Evolutionary conservation across 2,797 vertebrate species (phyloP), one percentile per base, ranked within the genome.

Genomic region (Psittacula echo): DNA sequence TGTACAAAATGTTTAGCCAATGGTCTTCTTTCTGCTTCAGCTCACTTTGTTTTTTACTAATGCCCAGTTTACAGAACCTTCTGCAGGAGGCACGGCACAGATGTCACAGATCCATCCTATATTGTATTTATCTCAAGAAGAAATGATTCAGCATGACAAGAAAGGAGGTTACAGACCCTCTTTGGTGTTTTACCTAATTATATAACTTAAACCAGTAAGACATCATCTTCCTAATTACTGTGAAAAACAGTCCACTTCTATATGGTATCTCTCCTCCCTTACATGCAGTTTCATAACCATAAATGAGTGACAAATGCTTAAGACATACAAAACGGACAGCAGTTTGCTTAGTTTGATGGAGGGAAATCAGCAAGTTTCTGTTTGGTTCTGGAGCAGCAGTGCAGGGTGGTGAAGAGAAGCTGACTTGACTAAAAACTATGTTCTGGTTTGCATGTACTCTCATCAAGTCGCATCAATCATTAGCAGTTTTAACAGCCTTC

Each of bases 241-340:
- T 12, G 45, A 78, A 82, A 83, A 72, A 53, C 5, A 86, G 5
- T 30, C 51, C 4, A 13, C 34, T 58, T 20, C 75, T 30, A 2
- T 0, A 54, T 4, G 5, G 50, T 37, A 77, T 34, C 39, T 15
- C 48, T 86, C 44, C 51, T 42, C 42, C 10, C 14, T 13, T 29
- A 20, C 1, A 53, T 8, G 50, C 42, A 68, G 13, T 21, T 19
- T 60, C 8, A 37, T 60, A 41, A 62, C 7, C 47, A 53, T 0
- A 11, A 70, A n/a, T 0, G 2, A 50, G 0, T 15, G 13, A 15
- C 54, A 30, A 44, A 48, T 0, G 10, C 26, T 84, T 20, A 27
- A 67, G 4, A 17, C 0, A 4, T 8, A 10, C 7, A 65, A 56
- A 24, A 37, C 0, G 0, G 9, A 3, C 48, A 18, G 2, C 9